These are phyloP conservation scores for Isaurus tuberculatus DNA, from an alignment of 92 coral and sea anemone species.

Conservation along the genomic window DNA sequence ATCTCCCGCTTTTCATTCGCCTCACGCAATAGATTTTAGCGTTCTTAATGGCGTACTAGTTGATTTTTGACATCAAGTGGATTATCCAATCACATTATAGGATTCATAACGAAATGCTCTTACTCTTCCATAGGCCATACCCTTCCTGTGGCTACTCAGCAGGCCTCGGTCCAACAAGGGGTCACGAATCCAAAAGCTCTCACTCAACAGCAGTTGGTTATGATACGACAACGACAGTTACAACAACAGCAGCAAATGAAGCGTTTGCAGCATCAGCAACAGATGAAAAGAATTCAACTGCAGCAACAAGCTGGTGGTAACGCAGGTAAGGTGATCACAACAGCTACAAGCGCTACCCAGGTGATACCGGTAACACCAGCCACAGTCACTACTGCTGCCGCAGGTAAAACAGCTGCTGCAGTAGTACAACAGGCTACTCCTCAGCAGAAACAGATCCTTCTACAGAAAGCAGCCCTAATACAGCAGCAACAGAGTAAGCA, in stretches of 20 bases:
- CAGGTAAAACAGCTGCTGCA: conserved; percentile 53
- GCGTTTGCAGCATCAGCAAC: conserved; percentile 57
- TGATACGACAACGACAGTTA: conserved; percentile 46
- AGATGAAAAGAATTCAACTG: conserved; percentile 49
- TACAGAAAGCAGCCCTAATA: conserved; percentile 62
- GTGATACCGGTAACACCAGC: conserved; percentile 51
- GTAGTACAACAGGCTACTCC: conserved; percentile 63
- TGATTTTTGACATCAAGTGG: too few species aligned
- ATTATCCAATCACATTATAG: neutral
- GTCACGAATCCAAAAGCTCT: conserved; percentile 41
- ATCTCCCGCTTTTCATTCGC: too few species aligned
- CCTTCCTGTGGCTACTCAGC: conserved; percentile 37
- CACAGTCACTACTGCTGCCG: conserved; percentile 42
- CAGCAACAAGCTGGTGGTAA: conserved; percentile 27
- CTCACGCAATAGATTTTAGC: too few species aligned
- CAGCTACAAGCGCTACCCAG: conserved; percentile 26
- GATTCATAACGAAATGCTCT: neutral
- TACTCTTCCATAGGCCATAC: conserved; percentile 20
- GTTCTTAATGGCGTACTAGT: neutral
- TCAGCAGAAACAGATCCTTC: conserved; percentile 58
- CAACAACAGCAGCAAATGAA: conserved; percentile 44
- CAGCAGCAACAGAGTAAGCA: conserved; percentile 58
- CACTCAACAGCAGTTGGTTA: conserved; percentile 57
- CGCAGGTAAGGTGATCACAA: conserved; percentile 30
- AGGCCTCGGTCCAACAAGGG: conserved; percentile 32